A percentile compares a stretch with the other conserved stretches of the same genome.
phyloP scores from a whole-genome alignment of 1,140 invertebrate species.

The Oreohelix idahoensis region DNA sequence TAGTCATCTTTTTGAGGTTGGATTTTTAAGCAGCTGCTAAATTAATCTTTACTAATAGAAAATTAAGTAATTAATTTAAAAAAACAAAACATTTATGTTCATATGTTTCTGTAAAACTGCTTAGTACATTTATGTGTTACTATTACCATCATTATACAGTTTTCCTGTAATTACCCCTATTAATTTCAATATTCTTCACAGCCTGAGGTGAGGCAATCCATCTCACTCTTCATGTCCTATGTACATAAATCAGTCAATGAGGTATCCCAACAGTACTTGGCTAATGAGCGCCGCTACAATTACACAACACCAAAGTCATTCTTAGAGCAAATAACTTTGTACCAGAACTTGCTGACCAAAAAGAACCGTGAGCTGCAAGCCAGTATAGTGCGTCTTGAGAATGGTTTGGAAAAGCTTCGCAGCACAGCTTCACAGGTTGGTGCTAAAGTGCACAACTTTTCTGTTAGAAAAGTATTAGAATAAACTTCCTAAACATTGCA shows the following conservation, averaged over 20 bases:
- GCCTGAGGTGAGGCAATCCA: constrained; percentile 70
- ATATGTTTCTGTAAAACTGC: too few relatives aligned
- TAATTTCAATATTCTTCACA: constrained; percentile 41
- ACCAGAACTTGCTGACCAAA: constrained; percentile 86
- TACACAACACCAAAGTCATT: constrained; percentile 98
- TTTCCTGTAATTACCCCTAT: neutral
- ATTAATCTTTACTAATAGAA: too few relatives aligned
- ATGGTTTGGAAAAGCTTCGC: constrained; percentile 91
- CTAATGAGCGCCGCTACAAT: constrained; percentile 93
- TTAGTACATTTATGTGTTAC: too few relatives aligned
- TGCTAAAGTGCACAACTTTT: neutral
- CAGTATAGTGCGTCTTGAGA: constrained; percentile 90
- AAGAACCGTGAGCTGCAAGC: constrained; percentile 87
- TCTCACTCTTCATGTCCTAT: constrained; percentile 93
- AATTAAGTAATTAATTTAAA: too few relatives aligned
- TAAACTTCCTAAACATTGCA: too few relatives aligned
- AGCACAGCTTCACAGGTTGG: constrained; percentile 83
- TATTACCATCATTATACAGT: too few relatives aligned
- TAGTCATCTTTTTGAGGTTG: too few relatives aligned
- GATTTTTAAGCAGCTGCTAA: too few relatives aligned
- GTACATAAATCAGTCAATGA: constrained; percentile 94
- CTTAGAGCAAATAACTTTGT: constrained; percentile 94
- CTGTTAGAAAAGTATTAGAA: too few relatives aligned
- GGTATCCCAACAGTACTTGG: constrained; percentile 87
- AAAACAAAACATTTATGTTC: too few relatives aligned